Base-by-base conservation (phyloP, 2,113 vertebrate genomes). In the Danionella cerebrum region DNA sequence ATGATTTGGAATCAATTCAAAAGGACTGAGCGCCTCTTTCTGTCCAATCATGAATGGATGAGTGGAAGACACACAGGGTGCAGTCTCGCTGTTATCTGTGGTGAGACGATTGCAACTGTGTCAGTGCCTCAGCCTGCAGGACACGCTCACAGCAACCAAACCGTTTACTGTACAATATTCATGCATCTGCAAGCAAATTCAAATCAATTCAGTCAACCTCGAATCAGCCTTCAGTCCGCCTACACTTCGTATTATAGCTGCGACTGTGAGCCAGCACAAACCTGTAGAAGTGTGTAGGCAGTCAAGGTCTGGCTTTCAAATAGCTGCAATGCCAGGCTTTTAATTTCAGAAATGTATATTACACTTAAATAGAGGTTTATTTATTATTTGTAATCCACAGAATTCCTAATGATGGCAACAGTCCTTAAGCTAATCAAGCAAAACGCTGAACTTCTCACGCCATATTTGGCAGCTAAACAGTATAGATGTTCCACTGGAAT, bases 41-140 rank as follows among this genome's bases (percentile, higher is more conserved):
- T 12, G 18, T 57, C 9, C 12, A 5, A 33, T 14, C n/a, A 12
- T 58, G 58, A 51, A 58, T 12, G 12, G 21, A 3, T 29, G 70
- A 42, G 47, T 41, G 18, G 41, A 0, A 62, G 31, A 47, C 7
- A 25, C 8, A 33, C n/a, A 33, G 45, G 41, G 11, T 10, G 50
- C 18, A 29, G 24, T 21, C 13, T 44, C 73, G 66, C 76, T 54
- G 70, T 75, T 82, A 84, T 53, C 74, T 79, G 39, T 64, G 73
- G 72, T 79, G 75, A 77, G 38, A 59, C 39, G 13, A 27, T 35
- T 71, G 76, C 84, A 84, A 83, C 79, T 83, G 83, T 87, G 83
- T 82, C 82, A 87, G 76, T 80, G 80, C 79, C 73, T 75, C 82
- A 81, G 71, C 80, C 84, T 83, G 57, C 24, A 67, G 81, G 83